A percentile compares a stretch with the other conserved stretches of the same genome.
Conservation (phyloP, 2,888 invertebrate species). For the Cyclophora albipunctata region DNA sequence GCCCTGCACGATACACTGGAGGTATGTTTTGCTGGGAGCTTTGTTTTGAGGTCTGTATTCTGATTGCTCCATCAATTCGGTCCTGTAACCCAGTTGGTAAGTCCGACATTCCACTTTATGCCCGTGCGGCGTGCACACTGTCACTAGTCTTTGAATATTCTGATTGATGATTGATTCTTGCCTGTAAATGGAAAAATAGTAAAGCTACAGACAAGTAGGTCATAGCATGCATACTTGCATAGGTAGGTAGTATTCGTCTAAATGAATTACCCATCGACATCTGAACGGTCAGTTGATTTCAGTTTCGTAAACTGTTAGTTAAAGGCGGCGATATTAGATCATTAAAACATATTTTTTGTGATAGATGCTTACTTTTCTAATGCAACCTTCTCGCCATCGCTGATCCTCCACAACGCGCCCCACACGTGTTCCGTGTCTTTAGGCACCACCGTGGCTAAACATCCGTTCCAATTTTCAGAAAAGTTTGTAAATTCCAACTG, state of each 20-base stretch:
- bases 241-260: too few relatives aligned
- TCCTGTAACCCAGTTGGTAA: neutral
- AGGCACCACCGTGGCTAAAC: neutral
- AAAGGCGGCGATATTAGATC: too few relatives aligned
- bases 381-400: neutral
- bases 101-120: neutral
- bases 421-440: neutral
- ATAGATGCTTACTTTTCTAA: neutral
- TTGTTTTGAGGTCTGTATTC: neutral
- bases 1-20: neutral
- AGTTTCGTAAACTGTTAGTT: too few relatives aligned
- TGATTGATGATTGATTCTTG: too few relatives aligned
- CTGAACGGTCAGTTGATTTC: too few relatives aligned
- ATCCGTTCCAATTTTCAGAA: neutral
- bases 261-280: too few relatives aligned
- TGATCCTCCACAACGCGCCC: neutral
- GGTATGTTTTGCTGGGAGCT: neutral
- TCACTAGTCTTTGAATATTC: neutral
- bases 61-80: neutral
- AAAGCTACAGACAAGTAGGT: too few relatives aligned
- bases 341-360: too few relatives aligned
- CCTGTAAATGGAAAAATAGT: too few relatives aligned
- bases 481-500: neutral
- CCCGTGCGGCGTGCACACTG: neutral
- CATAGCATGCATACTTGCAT: too few relatives aligned